These are phyloP conservation scores for Bathybates hornii DNA, from an alignment of 2,113 vertebrate genomes.

Conservation along the genomic window DNA sequence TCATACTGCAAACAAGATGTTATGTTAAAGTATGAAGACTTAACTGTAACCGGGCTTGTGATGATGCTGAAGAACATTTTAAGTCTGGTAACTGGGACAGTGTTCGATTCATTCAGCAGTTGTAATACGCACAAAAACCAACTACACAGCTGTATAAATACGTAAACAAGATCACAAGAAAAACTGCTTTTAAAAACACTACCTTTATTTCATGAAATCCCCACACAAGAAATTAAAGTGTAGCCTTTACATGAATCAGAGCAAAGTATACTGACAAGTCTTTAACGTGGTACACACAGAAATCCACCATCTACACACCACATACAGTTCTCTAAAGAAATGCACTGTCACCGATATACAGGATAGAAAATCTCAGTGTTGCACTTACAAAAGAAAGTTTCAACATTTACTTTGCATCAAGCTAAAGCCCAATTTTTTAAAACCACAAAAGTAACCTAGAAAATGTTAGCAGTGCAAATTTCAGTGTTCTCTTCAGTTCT, in stretches of 20 bases:
- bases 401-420: neutral
- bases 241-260: constrained; percentile 23
- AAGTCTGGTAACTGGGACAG: neutral
- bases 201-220: constrained; percentile 53
- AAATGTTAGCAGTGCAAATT: constrained; percentile 41
- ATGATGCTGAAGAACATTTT: neutral
- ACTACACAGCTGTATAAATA: neutral
- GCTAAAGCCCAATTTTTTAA: constrained; percentile 1
- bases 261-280: constrained; percentile 8
- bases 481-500: neutral
- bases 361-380: neutral
- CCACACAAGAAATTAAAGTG: constrained; percentile 41
- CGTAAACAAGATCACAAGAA: neutral
- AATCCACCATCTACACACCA: constrained; percentile 22
- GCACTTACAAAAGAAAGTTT: neutral
- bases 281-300: constrained; percentile 30
- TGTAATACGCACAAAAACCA: neutral
- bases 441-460: neutral
- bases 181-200: constrained; percentile 30
- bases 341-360: neutral
- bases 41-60: neutral
- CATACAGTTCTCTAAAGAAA: constrained; percentile 14
- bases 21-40: neutral
- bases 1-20: neutral
- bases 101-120: neutral